Percentiles rank a stretch among this genome's conserved stretches.
phyloP scores from a whole-genome alignment of 1,140 invertebrate species.

The Diorhabda elongata region DNA sequence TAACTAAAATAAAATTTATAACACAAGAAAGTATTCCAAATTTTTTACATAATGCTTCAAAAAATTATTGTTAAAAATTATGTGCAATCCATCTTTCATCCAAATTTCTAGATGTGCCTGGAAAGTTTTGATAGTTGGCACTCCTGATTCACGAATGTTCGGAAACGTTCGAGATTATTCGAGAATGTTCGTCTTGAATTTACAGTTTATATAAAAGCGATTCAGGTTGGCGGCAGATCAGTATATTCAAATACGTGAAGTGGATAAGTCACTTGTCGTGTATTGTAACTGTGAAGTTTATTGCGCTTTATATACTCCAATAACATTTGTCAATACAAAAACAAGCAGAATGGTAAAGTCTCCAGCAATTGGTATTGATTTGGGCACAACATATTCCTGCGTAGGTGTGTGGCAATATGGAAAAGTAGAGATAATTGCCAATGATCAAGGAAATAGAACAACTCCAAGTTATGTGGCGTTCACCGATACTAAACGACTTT shows the following conservation, averaged over 20 bases:
- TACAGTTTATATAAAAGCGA: slow-evolving; percentile 11
- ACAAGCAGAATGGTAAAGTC: slow-evolving; percentile 35
- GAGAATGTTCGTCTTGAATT: slow-evolving; percentile 11
- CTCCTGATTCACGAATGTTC: neutral
- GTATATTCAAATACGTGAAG: slow-evolving; percentile 2
- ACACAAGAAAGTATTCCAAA: too few relatives aligned
- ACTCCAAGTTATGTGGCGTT: slow-evolving; percentile 89
- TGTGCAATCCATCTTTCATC: too few relatives aligned
- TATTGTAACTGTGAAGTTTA: too few relatives aligned
- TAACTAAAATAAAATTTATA: too few relatives aligned
- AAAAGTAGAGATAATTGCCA: slow-evolving; percentile 90
- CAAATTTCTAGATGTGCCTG: neutral
- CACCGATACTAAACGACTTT: slow-evolving; percentile 72
- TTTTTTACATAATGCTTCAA: too few relatives aligned
- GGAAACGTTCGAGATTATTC: neutral
- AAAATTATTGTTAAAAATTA: too few relatives aligned
- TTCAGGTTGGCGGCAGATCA: neutral
- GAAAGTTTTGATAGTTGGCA: neutral
- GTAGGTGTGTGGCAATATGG: slow-evolving; percentile 81
- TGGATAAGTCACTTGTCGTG: neutral
- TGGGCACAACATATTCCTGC: slow-evolving; percentile 77
- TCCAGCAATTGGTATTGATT: slow-evolving; percentile 68
- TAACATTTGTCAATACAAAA: neutral
- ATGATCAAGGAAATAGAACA: slow-evolving; percentile 90
- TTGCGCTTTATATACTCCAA: too few relatives aligned